Conservation (phyloP, 2,113 vertebrate species). For the human (Homo sapiens) region GRCh38 chrX:127277001-127277500, state of each 20-base stretch:
- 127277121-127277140: background rate
- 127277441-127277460: background rate
- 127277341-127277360: background rate
- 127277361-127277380: background rate
- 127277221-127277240: background rate
- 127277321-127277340: background rate
- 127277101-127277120: background rate
- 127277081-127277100: background rate
- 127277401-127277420: background rate
- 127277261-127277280: background rate
- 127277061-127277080: background rate
- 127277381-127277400: background rate
- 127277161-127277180: background rate
- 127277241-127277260: background rate
- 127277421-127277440: background rate
- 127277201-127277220: background rate
- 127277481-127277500: background rate
- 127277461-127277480: background rate
- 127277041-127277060: background rate
- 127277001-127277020: background rate
- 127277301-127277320: background rate
- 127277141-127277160: background rate
- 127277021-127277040: background rate
- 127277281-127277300: background rate
- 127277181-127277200: background rate